A percentile compares a stretch with the other conserved stretches of the same genome.
phyloP scores from a whole-genome alignment of 1,140 invertebrate genomes.

The Diabrotica undecimpunctata region DNA sequence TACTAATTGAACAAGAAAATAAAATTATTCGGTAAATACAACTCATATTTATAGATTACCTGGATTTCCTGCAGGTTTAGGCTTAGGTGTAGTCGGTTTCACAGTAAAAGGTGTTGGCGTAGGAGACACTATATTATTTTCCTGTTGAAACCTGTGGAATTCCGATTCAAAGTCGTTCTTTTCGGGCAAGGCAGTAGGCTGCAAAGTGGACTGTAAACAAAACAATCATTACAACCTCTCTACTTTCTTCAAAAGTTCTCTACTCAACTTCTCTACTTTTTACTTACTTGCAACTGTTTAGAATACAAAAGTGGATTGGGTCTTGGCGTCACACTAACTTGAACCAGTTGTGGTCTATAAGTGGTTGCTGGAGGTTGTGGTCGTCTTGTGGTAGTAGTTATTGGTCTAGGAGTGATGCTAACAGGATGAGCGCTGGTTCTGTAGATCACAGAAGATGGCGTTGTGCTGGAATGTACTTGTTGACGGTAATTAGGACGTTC shows the following conservation, averaged over 20 bases:
- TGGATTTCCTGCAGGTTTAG: conserved; percentile 30
- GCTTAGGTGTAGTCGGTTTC: conserved; percentile 44
- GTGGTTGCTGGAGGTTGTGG: conserved; percentile 60
- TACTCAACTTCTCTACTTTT: too few relatives aligned
- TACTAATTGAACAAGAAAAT: too few relatives aligned
- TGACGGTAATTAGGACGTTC: conserved; percentile 40
- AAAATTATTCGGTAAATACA: too few relatives aligned
- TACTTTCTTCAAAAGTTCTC: too few relatives aligned
- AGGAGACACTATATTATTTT: conserved; percentile 59
- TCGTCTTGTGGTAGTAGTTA: conserved; percentile 47
- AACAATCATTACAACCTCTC: background rate
- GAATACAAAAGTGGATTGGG: conserved; percentile 52
- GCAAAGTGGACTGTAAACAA: conserved; percentile 17
- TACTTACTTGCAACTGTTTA: conserved; percentile 9
- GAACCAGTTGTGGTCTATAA: conserved; percentile 58
- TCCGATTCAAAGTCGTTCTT: conserved; percentile 64
- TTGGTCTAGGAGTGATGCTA: conserved; percentile 52
- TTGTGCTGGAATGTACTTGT: conserved; percentile 40
- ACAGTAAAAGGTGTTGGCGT: conserved; percentile 47
- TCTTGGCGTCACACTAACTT: conserved; percentile 57
- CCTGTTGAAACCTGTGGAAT: conserved; percentile 72
- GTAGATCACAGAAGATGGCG: conserved; percentile 45
- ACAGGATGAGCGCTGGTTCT: conserved; percentile 25
- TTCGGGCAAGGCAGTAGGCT: conserved; percentile 38
- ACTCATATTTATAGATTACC: background rate